Percentiles rank a stretch among this genome's conserved stretches.
Conservation (phyloP, 2,888 invertebrate species). For the Notodonta ziczac region DNA sequence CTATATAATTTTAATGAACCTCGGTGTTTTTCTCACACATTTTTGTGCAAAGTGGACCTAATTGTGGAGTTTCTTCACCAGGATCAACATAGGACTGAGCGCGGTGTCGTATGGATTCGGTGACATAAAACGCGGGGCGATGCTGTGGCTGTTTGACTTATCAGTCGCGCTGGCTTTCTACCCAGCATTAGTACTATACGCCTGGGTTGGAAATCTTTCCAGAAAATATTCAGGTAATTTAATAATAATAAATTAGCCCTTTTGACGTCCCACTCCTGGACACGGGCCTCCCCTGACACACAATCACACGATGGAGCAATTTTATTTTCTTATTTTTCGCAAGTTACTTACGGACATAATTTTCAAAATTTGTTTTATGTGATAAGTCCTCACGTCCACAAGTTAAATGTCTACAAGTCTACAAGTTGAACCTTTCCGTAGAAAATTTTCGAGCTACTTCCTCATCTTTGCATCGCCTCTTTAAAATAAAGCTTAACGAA, state of each 20-base stretch:
- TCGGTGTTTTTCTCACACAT: constrained; percentile 1
- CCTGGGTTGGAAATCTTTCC: constrained; percentile 46
- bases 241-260: too few species aligned
- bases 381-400: too few species aligned
- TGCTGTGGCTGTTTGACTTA: constrained; percentile 69
- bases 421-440: not conserved
- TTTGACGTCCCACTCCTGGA: too few species aligned
- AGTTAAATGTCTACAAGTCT: too few species aligned
- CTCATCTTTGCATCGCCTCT: not conserved
- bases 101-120: constrained; percentile 70
- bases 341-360: too few species aligned
- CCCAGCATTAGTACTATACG: constrained; percentile 59
- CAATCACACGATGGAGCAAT: too few species aligned
- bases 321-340: constrained; percentile 1
- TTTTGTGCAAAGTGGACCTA: too few species aligned
- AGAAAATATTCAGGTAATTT: constrained; percentile 42
- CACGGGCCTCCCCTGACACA: too few species aligned
- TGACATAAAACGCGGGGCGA: constrained; percentile 63
- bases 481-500: not conserved
- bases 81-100: constrained; percentile 68
- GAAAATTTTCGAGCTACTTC: not conserved
- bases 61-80: constrained; percentile 26
- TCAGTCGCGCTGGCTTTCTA: constrained; percentile 61
- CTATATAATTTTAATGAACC: constrained; percentile 15
- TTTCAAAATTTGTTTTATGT: too few species aligned